Conservation (phyloP, 2,797 vertebrate species). For the Atherinosoma microstoma region DNA sequence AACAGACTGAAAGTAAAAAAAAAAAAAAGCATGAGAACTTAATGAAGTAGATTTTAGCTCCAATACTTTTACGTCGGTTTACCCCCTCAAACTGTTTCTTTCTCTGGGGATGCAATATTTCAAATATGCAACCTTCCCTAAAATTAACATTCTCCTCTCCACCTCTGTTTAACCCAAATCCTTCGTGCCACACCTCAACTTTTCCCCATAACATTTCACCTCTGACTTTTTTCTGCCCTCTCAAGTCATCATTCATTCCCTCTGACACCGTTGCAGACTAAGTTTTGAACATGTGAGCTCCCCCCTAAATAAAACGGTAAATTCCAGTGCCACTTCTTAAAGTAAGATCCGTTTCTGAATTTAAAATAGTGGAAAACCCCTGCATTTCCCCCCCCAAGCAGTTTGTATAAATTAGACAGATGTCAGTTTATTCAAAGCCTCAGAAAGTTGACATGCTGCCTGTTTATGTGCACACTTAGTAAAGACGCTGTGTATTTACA, state of each 20-base stretch:
- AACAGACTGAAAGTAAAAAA: neutral
- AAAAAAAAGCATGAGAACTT: neutral
- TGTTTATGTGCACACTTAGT: neutral
- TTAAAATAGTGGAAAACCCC: neutral
- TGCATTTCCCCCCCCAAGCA: neutral
- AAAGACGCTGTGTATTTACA: constrained; percentile 39
- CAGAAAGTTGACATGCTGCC: neutral
- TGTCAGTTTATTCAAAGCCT: constrained; percentile 1
- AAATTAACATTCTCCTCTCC: constrained; percentile 12
- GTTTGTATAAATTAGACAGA: constrained; percentile 3
- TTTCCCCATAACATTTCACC: constrained; percentile 21
- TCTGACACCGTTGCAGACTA: constrained; percentile 63
- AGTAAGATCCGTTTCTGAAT: neutral
- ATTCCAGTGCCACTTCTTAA: constrained; percentile 21
- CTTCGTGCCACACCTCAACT: neutral
- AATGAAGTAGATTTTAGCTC: neutral
- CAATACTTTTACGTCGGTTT: neutral
- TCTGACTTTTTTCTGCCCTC: constrained; percentile 23
- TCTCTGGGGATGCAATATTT: constrained; percentile 1
- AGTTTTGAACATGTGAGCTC: constrained; percentile 42
- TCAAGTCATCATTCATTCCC: constrained; percentile 60
- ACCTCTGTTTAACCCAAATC: constrained; percentile 30
- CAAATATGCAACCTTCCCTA: neutral
- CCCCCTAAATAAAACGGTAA: constrained; percentile 37
- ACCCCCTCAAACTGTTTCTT: neutral